Evolutionary conservation across 2,888 invertebrate genomes (phyloP), one percentile per base, ranked within the genome.

Genomic region (Drosophila mimica): DNA sequence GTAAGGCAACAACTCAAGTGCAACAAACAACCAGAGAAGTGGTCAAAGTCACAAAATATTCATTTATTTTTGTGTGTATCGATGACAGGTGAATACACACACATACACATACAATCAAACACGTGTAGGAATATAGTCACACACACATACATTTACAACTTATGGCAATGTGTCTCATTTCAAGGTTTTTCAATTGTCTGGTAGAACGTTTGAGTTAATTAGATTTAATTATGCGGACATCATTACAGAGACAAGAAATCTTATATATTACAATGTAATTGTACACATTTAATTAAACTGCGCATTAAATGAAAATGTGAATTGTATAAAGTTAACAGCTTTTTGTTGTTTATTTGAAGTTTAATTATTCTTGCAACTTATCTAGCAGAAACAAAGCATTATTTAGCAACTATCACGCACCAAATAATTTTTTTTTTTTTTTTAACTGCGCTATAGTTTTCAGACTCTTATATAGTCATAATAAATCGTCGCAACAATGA

Each of bases 401-500:
- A 38, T 43, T 43, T 43, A 20, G 11, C n/a, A 43, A 43, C n/a
- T 6, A n/a, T 43, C n/a, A 25, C 46, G 25, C 25, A 15, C 46
- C 25, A 25, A 25, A 46, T 20, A 46, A n/a, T n/a, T n/a, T n/a
- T n/a, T n/a, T n/a, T n/a, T 5, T 43, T 20, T n/a, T n/a, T 20
- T 2, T 20, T 5, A 43, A 1, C 43, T 43, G 20, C 43, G 20
- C 2, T 43, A 43, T 43, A 20, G 11, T 43, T 43, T 20, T 5
- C 4, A 34, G 13, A 34, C 34, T 15, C 34, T 34, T 34, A 34
- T 34, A 13, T 2, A 13, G 11, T 48, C 8, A 17, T 28, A 28
- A 43, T 28, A 17, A 11, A 7, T 53, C 65, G 51, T 62, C 59
- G 51, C 28, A 59, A 52, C 43, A 62, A 66, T 74, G 75, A 74